Evolutionary conservation across 2,888 invertebrate genomes (phyloP), one percentile per base, ranked within the genome.

Genomic region (Carpatolechia fugitivella): DNA sequence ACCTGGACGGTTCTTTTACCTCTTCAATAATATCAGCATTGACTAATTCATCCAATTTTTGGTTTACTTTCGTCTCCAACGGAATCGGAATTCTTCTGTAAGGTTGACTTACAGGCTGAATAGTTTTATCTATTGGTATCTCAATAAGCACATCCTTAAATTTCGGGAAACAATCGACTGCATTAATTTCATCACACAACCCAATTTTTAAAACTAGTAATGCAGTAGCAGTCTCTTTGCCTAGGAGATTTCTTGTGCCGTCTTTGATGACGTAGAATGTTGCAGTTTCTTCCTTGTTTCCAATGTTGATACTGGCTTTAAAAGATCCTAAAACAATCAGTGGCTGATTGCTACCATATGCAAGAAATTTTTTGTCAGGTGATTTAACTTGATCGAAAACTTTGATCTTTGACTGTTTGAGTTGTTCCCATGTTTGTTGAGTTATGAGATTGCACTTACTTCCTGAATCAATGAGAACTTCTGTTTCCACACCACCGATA

Each of bases 251-350:
- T 31, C 55, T 13, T 0, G 60, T 14, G 14, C 61, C 61, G 18
- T 55, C 46, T 48, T 54, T 55, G 3, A 61, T 54, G 10, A 65
- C 64, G 48, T 61, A 64, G 36, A 63, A 61, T 20, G 31, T 60
- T 13, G 24, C 31, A 7, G 10, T 14, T 50, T 18, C 13, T 8
- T 7, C 40, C 41, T 18, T 6, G 18, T 5, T 24, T 47, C 54
- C 2, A n/a, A 54, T 31, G 33, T 50, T 48, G n/a, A 63, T 54
- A 24, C 16, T 0, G 0, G 62, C 52, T 3, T 65, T 61, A 59
- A 69, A 67, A n/a, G 61, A 63, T 2, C 64, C 64, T 36, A 60
- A 8, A 0, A 63, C 49, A 33, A 51, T 54, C 6, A 69, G 18
- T 6, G 67, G 65, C 7, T 20, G 5, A 49, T 36, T 38, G 47